A percentile compares a stretch with the other conserved stretches of the same genome.
Evolutionary conservation across 1,140 invertebrate species (phyloP).

Genomic region (Lethrus apterus): DNA sequence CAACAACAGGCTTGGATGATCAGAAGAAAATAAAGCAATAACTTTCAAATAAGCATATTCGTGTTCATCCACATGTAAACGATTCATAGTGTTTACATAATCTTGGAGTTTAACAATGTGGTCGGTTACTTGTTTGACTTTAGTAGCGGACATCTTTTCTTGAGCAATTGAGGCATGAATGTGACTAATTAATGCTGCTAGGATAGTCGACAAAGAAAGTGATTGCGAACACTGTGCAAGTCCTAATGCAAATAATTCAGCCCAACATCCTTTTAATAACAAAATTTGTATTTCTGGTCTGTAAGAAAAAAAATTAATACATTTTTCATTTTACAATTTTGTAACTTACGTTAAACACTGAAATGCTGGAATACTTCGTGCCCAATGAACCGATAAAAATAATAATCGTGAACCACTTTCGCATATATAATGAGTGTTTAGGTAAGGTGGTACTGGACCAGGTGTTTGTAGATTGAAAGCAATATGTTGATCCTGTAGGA

Average conservation of each 20-base stretch:
- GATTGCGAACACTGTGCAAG: conserved; percentile 80
- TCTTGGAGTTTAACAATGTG: conserved; percentile 78
- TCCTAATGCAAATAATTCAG: conserved; percentile 86
- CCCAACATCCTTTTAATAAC: conserved; percentile 82
- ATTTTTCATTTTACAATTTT: conserved; percentile 7
- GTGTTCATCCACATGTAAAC: conserved; percentile 67
- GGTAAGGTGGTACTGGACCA: conserved; percentile 68
- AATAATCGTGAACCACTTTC: conserved; percentile 84
- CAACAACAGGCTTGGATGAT: conserved; percentile 40
- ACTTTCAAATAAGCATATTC: conserved; percentile 90
- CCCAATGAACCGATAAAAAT: conserved; percentile 85
- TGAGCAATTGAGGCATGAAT: conserved; percentile 57
- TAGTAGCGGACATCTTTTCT: conserved; percentile 63
- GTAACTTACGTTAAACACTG: conserved; percentile 60
- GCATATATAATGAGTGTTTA: conserved; percentile 85
- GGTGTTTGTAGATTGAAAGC: conserved; percentile 77
- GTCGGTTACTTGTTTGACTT: conserved; percentile 72
- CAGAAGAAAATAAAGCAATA: conserved; percentile 69
- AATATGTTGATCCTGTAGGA: conserved; percentile 61
- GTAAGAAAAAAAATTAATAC: conserved; percentile 30
- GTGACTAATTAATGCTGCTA: conserved; percentile 71
- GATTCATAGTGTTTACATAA: conserved; percentile 68
- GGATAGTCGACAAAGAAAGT: conserved; percentile 72
- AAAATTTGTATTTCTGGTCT: conserved; percentile 79
- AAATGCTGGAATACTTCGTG: conserved; percentile 74